Percentiles rank a stretch among this genome's conserved stretches.
These are phyloP conservation scores for Cariama cristata DNA, from an alignment of 2,113 vertebrate genomes.

Conservation along the genomic window DNA sequence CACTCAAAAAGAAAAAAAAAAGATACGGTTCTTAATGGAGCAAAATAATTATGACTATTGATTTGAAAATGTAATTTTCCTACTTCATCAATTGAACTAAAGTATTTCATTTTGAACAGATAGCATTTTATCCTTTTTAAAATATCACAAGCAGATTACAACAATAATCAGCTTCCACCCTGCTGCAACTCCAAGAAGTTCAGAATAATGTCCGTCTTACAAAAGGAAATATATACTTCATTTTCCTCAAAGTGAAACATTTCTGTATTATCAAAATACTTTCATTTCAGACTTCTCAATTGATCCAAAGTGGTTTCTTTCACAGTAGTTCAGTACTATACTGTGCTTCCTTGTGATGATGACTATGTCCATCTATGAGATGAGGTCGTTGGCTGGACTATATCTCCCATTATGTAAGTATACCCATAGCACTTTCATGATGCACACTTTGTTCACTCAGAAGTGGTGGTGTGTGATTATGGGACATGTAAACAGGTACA, in stretches of 20 bases:
- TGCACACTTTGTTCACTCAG: not conserved
- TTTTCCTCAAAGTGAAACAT: not conserved
- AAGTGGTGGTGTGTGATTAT: not conserved
- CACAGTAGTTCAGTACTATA: not conserved
- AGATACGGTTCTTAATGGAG: not conserved
- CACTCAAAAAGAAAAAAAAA: no score
- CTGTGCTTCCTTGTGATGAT: not conserved
- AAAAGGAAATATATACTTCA: not conserved
- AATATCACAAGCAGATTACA: not conserved
- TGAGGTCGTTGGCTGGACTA: fast-evolving
- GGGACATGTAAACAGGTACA: not conserved
- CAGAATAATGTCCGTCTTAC: not conserved
- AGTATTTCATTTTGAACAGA: not conserved
- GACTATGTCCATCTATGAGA: not conserved
- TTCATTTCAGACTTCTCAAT: not conserved
- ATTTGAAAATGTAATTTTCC: not conserved
- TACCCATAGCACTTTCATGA: not conserved
- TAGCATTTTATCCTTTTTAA: not conserved
- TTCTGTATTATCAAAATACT: not conserved
- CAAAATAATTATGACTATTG: not conserved
- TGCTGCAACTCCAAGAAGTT: not conserved
- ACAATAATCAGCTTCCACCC: not conserved
- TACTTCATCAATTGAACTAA: not conserved
- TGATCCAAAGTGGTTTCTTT: not conserved
- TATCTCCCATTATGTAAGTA: not conserved